Evolutionary conservation across 2,797 vertebrate genomes (phyloP), one percentile per base, ranked within the genome.

Genomic region (Xiphorhynchus erythropygius): DNA sequence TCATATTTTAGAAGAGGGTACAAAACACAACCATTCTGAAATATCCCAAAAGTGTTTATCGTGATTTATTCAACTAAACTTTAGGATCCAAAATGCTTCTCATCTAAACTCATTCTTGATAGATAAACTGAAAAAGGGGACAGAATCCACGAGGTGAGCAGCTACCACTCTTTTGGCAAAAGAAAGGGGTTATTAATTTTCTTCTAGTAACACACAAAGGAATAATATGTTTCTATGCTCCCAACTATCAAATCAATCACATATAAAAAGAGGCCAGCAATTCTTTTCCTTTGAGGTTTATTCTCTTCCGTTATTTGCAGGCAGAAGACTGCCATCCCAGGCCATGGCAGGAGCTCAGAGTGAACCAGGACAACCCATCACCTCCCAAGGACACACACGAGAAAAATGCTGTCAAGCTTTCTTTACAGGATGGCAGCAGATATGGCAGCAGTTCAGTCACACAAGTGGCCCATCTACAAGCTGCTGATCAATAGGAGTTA

Each of bases 101-200:
- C 7, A n/a, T 81, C 32, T 64, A 41, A 89, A 87, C 55, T 83
- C 12, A 39, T 63, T 90, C 77, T 57, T 85, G 37, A 65, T 81
- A 71, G 84, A 79, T 75, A 67, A 85, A 27, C 27, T 74, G 62
- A 90, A 69, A 93, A 95, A 70, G 1, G 2, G 32, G 44, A 47
- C 73, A 76, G 67, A 80, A 42, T 83, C 59, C 16, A 22, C 4
- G 11, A 90, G 57, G 32, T 24, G 39, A 78, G 47, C 25, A 84
- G 28, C 47, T 55, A 75, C 60, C 7, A 5, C 55, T 86, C 46
- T 92, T 70, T 39, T 52, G 60, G 62, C 35, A 63, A 76, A 90
- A 59, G 41, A 87, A 95, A 67, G 27, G 25, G 35, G 27, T n/a
- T 84, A 84, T 94, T 92, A 86, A 93, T 73, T 80, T 94, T 88